Evolutionary conservation across 1,140 invertebrate genomes (phyloP), one percentile per base, ranked within the genome.

Genomic region (Pseudomyrmex concolor): DNA sequence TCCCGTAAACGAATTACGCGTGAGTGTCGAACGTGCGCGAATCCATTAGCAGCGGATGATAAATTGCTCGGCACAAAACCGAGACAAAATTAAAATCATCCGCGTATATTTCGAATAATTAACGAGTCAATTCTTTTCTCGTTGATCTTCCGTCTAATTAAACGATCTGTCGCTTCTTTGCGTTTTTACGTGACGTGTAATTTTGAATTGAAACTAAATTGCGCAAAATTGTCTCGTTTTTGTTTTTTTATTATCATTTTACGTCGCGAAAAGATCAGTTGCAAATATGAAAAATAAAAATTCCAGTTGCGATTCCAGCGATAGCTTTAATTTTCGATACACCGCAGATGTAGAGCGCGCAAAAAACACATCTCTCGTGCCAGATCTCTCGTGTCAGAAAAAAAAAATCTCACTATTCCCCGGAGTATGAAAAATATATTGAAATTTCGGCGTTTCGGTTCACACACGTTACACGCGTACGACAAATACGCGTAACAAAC

Each of bases 1-100:
- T 34, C n/a, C n/a, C 2, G 51, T 71, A 71, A 71, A 55, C n/a
- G n/a, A 10, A 55, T 71, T 71, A 74, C 45, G 17, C 62, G 22
- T 62, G 22, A 73, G 22, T 73, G 17, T 62, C 25, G 45, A 62
- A 22, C 10, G 19, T 22, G 60, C 60, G 22, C 13, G 13, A 73
- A 48, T 62, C 12, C 19, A 62, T 70, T 54, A 70, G 15, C 13
- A 45, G 9, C 8, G 13, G 45, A 4, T 17, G 17, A 60, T 73
- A 22, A 73, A 73, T 45, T 19, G 62, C 13, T 62, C 17, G 34
- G 15, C 12, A 60, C 45, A 22, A 62, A 48, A 19, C 34, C 62
- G 62, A 73, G 17, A 17, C 34, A 5, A n/a, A 10, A 73, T 73
- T 45, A 62, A 10, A 73, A 25, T 15, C 4, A 0, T 34, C 34